Base-by-base conservation (phyloP, 2,888 invertebrate species). In the Caenorhabditis uteleia region DNA sequence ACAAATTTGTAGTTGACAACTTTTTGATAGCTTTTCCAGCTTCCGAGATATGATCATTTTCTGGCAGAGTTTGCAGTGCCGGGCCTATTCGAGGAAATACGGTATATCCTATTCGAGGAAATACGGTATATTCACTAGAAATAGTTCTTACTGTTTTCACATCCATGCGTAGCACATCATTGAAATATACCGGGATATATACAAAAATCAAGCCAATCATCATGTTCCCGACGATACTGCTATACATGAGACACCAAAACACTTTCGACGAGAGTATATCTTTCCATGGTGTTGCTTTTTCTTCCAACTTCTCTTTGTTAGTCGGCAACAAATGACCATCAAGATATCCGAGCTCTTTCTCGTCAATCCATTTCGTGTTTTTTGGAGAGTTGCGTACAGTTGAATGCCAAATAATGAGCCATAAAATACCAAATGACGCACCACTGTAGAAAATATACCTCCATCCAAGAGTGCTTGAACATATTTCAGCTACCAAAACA, bases 181-280 rank as follows among this genome's bases (percentile, higher is more conserved):
- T 79, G 51, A 79, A 75, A 48, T 75, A 79, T 1, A 74, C 59
- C 14, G 79, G 79, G 23, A 79, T 66, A 46, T 78, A 79, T 8
- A 70, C 61, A 25, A 78, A 74, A 12, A 77, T 61, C 21, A 79
- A 46, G 1, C 69, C 61, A 21, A 72, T 68, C 56, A 76, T 72
- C 64, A 77, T 68, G 44, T 72, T 74, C 29, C 68, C 65, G 10
- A 70, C 56, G 33, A 75, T 57, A 34, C 62, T 64, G 49, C 73
- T 77, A 20, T 49, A 59, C 25, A 66, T 51, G 5, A 64, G 27
- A 18, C 47, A 36, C 46, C 58, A 54, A 33, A 72, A 56, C 0
- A 54, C 49, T 10, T 26, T 36, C 10, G 65, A 62, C 5, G 18
- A 56, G 33, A 77, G 21, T 39, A 78, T 67, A 6, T 47, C 64